Evolutionary conservation across 2,888 invertebrate species (phyloP).

Genomic region (Catocala nupta): DNA sequence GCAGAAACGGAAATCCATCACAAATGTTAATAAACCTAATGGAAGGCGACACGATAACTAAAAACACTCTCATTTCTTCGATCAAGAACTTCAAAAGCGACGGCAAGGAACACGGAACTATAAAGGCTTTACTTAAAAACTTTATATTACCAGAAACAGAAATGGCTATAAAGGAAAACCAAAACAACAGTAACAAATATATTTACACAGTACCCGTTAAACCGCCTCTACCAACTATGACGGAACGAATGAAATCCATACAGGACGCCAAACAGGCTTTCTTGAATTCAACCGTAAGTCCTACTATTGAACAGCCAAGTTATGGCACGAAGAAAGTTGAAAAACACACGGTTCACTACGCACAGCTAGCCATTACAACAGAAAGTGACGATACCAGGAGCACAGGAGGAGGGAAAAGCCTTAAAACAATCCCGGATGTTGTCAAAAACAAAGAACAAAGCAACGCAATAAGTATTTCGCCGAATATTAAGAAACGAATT

Average conservation of each 20-base stretch:
- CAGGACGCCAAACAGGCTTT: constrained; percentile 79
- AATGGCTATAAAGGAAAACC: constrained; percentile 82
- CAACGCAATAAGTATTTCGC: constrained; percentile 56
- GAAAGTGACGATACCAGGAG: constrained; percentile 81
- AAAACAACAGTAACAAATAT: constrained; percentile 69
- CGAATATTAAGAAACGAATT: constrained; percentile 66
- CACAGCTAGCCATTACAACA: constrained; percentile 78
- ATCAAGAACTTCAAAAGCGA: constrained; percentile 73
- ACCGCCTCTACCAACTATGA: constrained; percentile 63
- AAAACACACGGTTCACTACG: constrained; percentile 68
- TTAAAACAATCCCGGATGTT: constrained; percentile 44
- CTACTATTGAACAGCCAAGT: constrained; percentile 59
- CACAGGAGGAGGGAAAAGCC: constrained; percentile 77
- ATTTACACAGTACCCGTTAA: constrained; percentile 77
- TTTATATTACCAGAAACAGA: constrained; percentile 76
- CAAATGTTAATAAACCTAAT: constrained; percentile 80
- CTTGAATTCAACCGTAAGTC: constrained; percentile 72
- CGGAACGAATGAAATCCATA: constrained; percentile 71
- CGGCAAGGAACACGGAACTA: constrained; percentile 73
- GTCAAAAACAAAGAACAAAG: constrained; percentile 57
- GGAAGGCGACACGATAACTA: constrained; percentile 77
- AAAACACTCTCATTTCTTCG: constrained; percentile 74
- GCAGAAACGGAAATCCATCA: constrained; percentile 68
- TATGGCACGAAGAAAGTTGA: constrained; percentile 22
- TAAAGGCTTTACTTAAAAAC: constrained; percentile 77